A percentile compares a stretch with the other conserved stretches of the same genome.
phyloP scores from a whole-genome alignment of 1,140 invertebrate species.

The Steinernema khuongi region DNA sequence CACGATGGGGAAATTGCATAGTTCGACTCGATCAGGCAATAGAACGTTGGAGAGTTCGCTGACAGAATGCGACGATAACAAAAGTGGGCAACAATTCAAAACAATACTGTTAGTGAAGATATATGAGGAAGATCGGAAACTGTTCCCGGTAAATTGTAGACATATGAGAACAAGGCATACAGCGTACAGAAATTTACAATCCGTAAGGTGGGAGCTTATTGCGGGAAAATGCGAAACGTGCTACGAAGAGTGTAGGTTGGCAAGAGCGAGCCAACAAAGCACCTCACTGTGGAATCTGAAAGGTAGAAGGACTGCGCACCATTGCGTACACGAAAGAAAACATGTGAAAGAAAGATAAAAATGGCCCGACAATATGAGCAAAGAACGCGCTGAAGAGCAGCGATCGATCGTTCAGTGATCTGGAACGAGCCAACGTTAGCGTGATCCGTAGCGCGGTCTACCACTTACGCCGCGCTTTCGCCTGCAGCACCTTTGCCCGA shows the following conservation, averaged over 20 bases:
- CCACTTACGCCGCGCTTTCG: constrained; percentile 53
- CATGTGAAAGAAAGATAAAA: not conserved
- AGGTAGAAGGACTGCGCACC: not conserved
- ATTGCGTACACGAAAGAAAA: not conserved
- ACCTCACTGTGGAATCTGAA: not conserved
- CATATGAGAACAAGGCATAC: too few species aligned
- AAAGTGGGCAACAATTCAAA: not conserved
- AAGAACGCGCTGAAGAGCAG: not conserved
- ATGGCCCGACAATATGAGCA: not conserved
- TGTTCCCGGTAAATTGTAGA: too few species aligned
- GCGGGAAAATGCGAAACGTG: too few species aligned
- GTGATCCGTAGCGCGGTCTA: not conserved
- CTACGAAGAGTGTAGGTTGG: not conserved
- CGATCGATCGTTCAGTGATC: constrained; percentile 4
- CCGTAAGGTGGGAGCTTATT: too few species aligned
- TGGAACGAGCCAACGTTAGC: constrained; percentile 10
- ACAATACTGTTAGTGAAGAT: not conserved
- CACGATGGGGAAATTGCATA: too few species aligned
- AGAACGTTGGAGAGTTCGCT: too few species aligned
- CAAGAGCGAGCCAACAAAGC: not conserved
- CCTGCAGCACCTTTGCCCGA: constrained; percentile 50
- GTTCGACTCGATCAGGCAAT: too few species aligned
- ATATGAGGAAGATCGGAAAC: not conserved
- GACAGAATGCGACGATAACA: not conserved
- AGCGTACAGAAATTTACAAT: too few species aligned